A percentile compares a stretch with the other conserved stretches of the same genome.
These are phyloP conservation scores for Syrrhaptes paradoxus DNA, from an alignment of 2,113 vertebrate genomes.

Conservation along the genomic window DNA sequence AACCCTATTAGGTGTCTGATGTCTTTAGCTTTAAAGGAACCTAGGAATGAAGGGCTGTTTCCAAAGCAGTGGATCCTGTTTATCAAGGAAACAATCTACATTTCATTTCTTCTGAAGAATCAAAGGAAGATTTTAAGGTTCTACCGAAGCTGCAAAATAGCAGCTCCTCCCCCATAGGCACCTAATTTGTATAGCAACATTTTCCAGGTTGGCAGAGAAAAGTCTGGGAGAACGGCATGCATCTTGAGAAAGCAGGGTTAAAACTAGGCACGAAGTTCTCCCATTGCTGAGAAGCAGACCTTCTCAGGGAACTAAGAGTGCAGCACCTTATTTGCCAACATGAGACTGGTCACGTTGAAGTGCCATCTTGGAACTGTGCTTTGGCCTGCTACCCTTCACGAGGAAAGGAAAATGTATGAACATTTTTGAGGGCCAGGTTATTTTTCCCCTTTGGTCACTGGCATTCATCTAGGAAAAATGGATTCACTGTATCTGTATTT, in stretches of 20 bases:
- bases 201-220: not conserved
- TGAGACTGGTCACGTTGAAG: fast-evolving
- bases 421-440: not conserved
- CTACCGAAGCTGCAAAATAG: conserved; percentile 22
- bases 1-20: conserved; percentile 60
- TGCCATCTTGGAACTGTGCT: not conserved
- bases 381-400: not conserved
- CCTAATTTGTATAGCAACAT: not conserved
- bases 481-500: not conserved
- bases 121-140: conserved; percentile 50
- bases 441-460: not conserved
- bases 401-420: not conserved
- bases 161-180: conserved; percentile 12
- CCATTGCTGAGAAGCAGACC: not conserved
- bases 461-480: not conserved
- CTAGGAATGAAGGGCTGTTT: conserved; percentile 53
- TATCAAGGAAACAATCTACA: conserved; percentile 66
- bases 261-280: not conserved
- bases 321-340: fast-evolving
- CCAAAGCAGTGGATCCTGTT: conserved; percentile 67
- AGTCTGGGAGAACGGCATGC: not conserved
- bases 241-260: not conserved
- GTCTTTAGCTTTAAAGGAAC: conserved; percentile 59
- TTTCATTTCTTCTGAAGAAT: conserved; percentile 64
- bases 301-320: not conserved